Conservation (phyloP, 2,113 vertebrate genomes). For the Colinus virginianus region DNA sequence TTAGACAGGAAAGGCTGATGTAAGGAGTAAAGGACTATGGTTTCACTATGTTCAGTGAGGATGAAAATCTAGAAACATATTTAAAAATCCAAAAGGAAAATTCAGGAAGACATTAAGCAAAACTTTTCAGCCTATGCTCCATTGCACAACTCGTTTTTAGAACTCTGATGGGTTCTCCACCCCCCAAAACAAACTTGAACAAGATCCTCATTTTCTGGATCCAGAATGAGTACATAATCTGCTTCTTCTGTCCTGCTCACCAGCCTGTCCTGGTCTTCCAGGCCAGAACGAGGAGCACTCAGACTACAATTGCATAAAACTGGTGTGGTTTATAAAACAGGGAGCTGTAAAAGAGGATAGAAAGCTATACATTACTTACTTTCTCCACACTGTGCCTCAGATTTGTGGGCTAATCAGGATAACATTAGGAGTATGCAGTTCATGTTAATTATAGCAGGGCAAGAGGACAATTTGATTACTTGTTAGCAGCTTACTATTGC, state of each 20-base stretch:
- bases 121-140: background rate
- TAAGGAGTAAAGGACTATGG: background rate
- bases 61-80: background rate
- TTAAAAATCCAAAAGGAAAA: background rate
- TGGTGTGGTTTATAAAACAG: background rate
- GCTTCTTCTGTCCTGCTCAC: background rate
- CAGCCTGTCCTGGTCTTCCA: background rate
- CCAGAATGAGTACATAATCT: background rate
- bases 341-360: background rate
- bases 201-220: background rate
- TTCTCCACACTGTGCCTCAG: background rate
- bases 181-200: background rate
- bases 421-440: background rate
- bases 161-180: background rate
- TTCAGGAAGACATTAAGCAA: background rate
- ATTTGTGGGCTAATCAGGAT: background rate
- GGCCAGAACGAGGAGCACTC: background rate
- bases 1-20: background rate
- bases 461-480: slow-evolving; percentile 11
- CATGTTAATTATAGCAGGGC: background rate
- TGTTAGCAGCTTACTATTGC: background rate
- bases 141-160: background rate
- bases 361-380: background rate
- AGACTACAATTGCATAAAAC: background rate
- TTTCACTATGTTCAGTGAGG: background rate